Conservation (phyloP, 1,140 invertebrate species). For the Trachymyrmex cornetzi region DNA sequence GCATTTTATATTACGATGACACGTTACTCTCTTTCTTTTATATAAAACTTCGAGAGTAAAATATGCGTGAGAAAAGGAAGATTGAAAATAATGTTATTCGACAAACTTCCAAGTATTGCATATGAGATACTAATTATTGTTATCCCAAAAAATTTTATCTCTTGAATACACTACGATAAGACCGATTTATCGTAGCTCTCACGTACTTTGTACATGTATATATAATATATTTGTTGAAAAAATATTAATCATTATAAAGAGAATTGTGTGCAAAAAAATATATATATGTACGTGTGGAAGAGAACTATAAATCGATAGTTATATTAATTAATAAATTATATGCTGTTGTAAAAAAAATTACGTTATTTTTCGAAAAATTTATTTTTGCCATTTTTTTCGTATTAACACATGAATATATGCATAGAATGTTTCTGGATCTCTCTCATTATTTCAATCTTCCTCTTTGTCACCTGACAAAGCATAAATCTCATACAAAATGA, state of each 20-base stretch:
- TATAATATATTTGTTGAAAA: slow-evolving; percentile 22
- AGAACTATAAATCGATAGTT: background rate
- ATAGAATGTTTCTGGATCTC: slow-evolving; percentile 31
- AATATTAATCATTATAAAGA: slow-evolving; percentile 10
- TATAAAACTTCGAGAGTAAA: slow-evolving; percentile 72
- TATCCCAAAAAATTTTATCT: background rate
- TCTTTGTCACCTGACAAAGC: slow-evolving; percentile 72
- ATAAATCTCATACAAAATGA: slow-evolving; percentile 52
- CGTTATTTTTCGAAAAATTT: slow-evolving; percentile 22
- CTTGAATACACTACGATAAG: background rate
- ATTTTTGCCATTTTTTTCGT: background rate
- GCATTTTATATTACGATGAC: slow-evolving; percentile 71
- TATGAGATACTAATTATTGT: slow-evolving; percentile 21
- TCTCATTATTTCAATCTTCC: slow-evolving; percentile 73
- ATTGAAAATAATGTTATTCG: slow-evolving; percentile 70
- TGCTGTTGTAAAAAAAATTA: slow-evolving; percentile 11
- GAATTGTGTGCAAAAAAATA: background rate
- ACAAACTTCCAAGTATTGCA: background rate
- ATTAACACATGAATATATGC: background rate
- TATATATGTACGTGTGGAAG: background rate
- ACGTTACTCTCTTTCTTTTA: slow-evolving; percentile 57
- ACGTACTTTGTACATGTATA: background rate
- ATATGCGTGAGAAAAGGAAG: slow-evolving; percentile 69
- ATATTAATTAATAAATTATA: slow-evolving; percentile 30
- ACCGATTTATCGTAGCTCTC: slow-evolving; percentile 12